Conservation (phyloP, 2,888 invertebrate species). For the Sarcophaga carnaria region DNA sequence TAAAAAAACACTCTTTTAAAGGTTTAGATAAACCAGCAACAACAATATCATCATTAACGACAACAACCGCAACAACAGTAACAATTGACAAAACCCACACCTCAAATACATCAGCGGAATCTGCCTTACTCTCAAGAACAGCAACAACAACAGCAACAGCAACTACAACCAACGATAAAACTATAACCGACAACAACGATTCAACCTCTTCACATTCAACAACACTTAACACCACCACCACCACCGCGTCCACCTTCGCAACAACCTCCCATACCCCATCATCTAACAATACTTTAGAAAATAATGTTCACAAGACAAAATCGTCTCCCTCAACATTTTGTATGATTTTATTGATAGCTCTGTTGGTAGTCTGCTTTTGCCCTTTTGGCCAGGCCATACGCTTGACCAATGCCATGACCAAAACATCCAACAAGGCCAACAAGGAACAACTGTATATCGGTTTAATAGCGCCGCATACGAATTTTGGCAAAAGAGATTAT, state of each 20-base stretch:
- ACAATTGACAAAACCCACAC: constrained; percentile 18
- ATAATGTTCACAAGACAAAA: constrained; percentile 5
- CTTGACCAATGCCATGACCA: constrained; percentile 76
- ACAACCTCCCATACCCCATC: not conserved
- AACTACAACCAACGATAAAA: constrained; percentile 34
- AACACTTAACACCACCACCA: not conserved
- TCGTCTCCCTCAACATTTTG: constrained; percentile 30
- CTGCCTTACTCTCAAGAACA: constrained; percentile 52
- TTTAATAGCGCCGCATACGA: constrained; percentile 82
- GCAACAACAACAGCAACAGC: constrained; percentile 37
- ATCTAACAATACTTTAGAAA: constrained; percentile 7
- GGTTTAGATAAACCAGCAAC: constrained; percentile 40
- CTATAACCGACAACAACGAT: constrained; percentile 40
- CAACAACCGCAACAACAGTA: constrained; percentile 42
- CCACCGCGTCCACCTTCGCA: not conserved
- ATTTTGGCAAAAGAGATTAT: constrained; percentile 85
- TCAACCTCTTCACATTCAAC: constrained; percentile 18
- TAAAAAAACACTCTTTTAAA: constrained; percentile 50
- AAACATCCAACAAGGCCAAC: constrained; percentile 75
- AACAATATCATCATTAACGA: constrained; percentile 17
- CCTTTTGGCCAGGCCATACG: constrained; percentile 74
- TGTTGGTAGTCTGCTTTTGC: constrained; percentile 71
- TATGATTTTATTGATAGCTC: constrained; percentile 21
- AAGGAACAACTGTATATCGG: constrained; percentile 81
- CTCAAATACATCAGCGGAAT: constrained; percentile 46